These are phyloP conservation scores for Grammomys dolichurus DNA, from an alignment of 2,113 vertebrate species.

Conservation along the genomic window DNA sequence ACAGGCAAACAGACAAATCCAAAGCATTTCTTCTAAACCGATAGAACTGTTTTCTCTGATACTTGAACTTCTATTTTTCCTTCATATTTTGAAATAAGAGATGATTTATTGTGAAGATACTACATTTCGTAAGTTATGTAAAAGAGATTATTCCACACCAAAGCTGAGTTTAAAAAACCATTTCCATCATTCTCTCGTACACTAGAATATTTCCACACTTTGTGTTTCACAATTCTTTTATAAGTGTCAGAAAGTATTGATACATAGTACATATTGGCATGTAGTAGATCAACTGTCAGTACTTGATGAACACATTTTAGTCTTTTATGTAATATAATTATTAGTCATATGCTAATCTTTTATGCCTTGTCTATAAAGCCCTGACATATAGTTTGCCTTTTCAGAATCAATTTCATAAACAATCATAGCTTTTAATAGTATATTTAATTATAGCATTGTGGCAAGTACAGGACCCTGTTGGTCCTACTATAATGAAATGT, in stretches of 20 bases:
- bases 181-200: neutral
- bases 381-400: conserved; percentile 31
- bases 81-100: neutral
- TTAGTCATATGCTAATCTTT: conserved; percentile 7
- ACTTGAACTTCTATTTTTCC: neutral
- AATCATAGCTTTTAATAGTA: conserved; percentile 24
- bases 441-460: neutral
- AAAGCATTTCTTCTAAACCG: neutral
- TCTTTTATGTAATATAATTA: conserved; percentile 45
- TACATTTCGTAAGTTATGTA: neutral
- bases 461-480: neutral
- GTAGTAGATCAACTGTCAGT: neutral
- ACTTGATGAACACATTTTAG: conserved; percentile 32
- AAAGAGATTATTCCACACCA: neutral
- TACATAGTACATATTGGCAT: neutral
- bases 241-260: conserved; percentile 45
- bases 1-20: neutral
- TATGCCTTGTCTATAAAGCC: conserved; percentile 16
- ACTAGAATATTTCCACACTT: neutral
- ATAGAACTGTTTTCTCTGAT: neutral
- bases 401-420: conserved; percentile 32
- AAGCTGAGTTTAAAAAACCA: neutral
- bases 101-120: neutral
- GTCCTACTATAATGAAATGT: conserved; percentile 15
- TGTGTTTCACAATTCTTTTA: neutral